Percentiles rank a stretch among this genome's conserved stretches.
phyloP scores from a whole-genome alignment of 2,888 invertebrate genomes.

The Chorisops tibialis region DNA sequence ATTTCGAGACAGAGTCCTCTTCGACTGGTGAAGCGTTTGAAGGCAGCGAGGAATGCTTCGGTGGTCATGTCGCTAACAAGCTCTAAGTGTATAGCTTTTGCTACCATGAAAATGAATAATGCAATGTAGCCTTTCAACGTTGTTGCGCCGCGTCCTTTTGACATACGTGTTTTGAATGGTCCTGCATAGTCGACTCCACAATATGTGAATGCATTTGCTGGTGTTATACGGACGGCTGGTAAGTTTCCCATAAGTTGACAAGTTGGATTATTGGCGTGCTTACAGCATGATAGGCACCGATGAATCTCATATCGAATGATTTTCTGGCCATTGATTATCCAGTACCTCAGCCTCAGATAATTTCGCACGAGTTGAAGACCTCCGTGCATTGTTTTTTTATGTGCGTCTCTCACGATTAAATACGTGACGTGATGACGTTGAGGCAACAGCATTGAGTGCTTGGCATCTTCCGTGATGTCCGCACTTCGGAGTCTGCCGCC shows the following conservation, averaged over 20 bases:
- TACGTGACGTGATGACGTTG: neutral
- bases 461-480: neutral
- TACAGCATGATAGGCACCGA: no score
- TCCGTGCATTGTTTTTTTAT: conserved; percentile 32
- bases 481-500: neutral
- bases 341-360: conserved; percentile 33
- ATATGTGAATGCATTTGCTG: conserved; percentile 30
- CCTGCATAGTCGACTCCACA: conserved; percentile 36
- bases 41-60: conserved; percentile 11
- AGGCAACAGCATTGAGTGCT: neutral
- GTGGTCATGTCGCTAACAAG: conserved; percentile 8
- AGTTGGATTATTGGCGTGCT: no score
- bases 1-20: no score
- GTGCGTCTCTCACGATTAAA: neutral
- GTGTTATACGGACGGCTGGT: conserved; percentile 30
- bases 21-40: conserved; percentile 6
- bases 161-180: conserved; percentile 33
- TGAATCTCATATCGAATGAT: no score
- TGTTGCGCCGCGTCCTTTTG: neutral
- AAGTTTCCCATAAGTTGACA: conserved; percentile 40
- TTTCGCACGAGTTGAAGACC: conserved; percentile 32
- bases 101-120: neutral
- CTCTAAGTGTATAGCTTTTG: conserved; percentile 14
- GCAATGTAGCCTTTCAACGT: neutral
- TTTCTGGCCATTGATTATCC: conserved; percentile 34